Evolutionary conservation across 2,888 invertebrate genomes (phyloP).

Genomic region (Colletes collaris): DNA sequence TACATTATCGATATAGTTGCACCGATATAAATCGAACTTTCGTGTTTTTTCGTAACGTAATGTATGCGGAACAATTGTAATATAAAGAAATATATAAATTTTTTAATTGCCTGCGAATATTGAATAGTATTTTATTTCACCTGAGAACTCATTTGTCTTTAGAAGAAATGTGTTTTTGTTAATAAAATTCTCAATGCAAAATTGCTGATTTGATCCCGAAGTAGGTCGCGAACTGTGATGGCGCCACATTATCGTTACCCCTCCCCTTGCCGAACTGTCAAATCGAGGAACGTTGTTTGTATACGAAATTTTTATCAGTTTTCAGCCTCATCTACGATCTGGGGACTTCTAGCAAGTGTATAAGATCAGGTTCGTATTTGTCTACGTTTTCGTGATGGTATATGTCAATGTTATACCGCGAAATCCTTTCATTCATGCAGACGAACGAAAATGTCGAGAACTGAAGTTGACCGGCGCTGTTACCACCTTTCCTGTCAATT

Average conservation of each 20-base stretch:
- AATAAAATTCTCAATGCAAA: constrained; percentile 21
- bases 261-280: constrained; percentile 73
- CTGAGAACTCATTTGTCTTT: too few species aligned
- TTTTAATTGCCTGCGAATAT: neutral
- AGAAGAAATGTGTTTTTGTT: neutral
- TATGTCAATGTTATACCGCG: neutral
- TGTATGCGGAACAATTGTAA: neutral
- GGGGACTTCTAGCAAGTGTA: constrained; percentile 33
- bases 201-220: constrained; percentile 57
- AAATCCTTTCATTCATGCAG: neutral
- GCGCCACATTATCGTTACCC: constrained; percentile 59
- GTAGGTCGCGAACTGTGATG: constrained; percentile 42
- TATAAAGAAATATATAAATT: neutral
- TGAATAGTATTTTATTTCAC: neutral
- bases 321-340: constrained; percentile 52
- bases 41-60: neutral
- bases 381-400: constrained; percentile 12
- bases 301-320: constrained; percentile 75
- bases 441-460: constrained; percentile 24
- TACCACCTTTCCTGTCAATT: constrained; percentile 54
- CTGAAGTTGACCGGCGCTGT: constrained; percentile 58
- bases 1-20: constrained; percentile 29
- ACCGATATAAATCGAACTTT: constrained; percentile 21
- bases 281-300: constrained; percentile 78
- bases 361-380: constrained; percentile 61